Evolutionary conservation across 2,797 vertebrate genomes (phyloP).

Genomic region (Limnodromus scolopaceus): DNA sequence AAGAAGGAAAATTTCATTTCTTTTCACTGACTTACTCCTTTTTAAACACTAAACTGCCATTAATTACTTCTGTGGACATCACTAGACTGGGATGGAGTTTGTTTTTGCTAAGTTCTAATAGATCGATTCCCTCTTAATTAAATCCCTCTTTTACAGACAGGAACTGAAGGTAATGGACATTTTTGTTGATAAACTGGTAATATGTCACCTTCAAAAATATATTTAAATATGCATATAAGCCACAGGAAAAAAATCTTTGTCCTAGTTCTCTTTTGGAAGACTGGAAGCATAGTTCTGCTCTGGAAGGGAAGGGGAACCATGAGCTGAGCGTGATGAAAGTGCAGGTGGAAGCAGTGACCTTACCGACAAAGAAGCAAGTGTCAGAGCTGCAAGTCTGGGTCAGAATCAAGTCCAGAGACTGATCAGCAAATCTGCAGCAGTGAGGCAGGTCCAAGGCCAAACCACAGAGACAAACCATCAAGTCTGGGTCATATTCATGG

Average conservation of each 20-base stretch:
- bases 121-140: neutral
- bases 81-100: neutral
- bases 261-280: neutral
- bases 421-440: neutral
- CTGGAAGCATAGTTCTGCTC: neutral
- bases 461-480: rapidly evolving
- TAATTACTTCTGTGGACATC: neutral
- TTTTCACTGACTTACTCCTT: neutral
- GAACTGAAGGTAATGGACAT: neutral
- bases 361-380: neutral
- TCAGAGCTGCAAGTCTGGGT: rapidly evolving
- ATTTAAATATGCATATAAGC: neutral
- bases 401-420: neutral
- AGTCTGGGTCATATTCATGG: rapidly evolving
- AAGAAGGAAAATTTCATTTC: neutral
- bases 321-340: rapidly evolving
- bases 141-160: neutral
- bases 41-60: neutral
- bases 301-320: neutral
- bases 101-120: neutral
- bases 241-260: neutral
- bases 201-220: neutral
- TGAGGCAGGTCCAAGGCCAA: rapidly evolving
- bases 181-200: neutral
- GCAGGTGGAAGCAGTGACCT: neutral